Conservation (phyloP, 2,888 invertebrate genomes). For the Chamaedrilus cognettii region DNA sequence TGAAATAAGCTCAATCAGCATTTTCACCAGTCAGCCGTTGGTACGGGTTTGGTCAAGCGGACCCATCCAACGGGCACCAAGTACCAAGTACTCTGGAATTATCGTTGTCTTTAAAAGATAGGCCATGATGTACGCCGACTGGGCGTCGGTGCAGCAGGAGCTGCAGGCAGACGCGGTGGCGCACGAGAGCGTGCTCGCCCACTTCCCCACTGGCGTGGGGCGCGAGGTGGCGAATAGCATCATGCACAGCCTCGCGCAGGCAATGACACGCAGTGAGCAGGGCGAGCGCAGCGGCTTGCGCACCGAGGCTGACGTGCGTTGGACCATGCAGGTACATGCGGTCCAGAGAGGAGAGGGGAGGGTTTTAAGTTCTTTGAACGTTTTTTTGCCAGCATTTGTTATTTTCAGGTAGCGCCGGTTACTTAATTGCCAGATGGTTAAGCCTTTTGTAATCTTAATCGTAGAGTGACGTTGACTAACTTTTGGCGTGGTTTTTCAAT, state of each 20-base stretch:
- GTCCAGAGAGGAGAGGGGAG: too few relatives aligned
- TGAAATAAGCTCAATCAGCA: neutral
- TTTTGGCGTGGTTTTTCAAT: too few relatives aligned
- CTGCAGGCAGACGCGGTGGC: conserved; percentile 58
- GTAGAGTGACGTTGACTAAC: too few relatives aligned
- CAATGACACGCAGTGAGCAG: conserved; percentile 69
- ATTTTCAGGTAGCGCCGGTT: neutral
- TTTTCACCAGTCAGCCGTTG: too few relatives aligned
- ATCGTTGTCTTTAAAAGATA: neutral
- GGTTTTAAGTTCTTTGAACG: too few relatives aligned
- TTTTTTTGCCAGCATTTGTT: too few relatives aligned
- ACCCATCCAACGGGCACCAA: too few relatives aligned
- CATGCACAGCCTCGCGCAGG: conserved; percentile 75
- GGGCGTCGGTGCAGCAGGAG: conserved; percentile 59
- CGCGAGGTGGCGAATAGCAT: conserved; percentile 80
- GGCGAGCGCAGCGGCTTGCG: conserved; percentile 78
- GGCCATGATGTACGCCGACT: conserved; percentile 62
- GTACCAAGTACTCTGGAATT: neutral
- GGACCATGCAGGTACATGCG: conserved; percentile 72
- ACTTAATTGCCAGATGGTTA: neutral
- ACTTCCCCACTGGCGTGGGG: conserved; percentile 73
- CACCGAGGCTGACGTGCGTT: conserved; percentile 73
- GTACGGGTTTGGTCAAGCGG: too few relatives aligned
- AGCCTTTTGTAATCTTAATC: too few relatives aligned
- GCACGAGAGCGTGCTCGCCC: conserved; percentile 67